Percentiles rank a stretch among this genome's conserved stretches.
phyloP scores from a whole-genome alignment of 2,888 invertebrate species.

The Teleiodes luculella region DNA sequence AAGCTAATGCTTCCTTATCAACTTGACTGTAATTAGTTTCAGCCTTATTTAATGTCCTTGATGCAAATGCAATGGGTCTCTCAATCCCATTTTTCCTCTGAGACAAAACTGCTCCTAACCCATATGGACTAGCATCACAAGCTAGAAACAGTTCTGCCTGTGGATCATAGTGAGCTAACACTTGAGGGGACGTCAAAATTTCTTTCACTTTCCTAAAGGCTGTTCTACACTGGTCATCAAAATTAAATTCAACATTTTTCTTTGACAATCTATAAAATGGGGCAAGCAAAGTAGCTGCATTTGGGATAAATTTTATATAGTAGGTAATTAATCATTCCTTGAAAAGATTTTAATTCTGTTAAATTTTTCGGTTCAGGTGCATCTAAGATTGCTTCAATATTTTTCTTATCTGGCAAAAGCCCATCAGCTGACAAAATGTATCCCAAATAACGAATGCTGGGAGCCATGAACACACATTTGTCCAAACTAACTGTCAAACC shows the following conservation, averaged over 20 bases:
- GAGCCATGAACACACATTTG: neutral
- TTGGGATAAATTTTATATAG: neutral
- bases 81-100: neutral
- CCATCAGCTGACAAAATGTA: neutral
- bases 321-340: neutral
- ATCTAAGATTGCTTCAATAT: neutral
- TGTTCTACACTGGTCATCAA: neutral
- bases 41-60: constrained; percentile 6
- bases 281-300: neutral
- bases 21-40: neutral
- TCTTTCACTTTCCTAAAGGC: neutral
- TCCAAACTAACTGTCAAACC: neutral
- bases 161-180: neutral
- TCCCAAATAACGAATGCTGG: neutral
- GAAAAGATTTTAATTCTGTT: neutral
- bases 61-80: constrained; percentile 15
- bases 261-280: neutral
- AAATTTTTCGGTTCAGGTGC: neutral
- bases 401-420: neutral
- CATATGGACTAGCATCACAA: neutral
- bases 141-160: neutral
- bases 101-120: neutral
- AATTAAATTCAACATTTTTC: neutral
- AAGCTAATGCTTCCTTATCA: neutral
- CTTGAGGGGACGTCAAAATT: neutral